Percentiles rank a stretch among this genome's conserved stretches.
phyloP scores from a whole-genome alignment of 1,140 invertebrate genomes.

The Pseudomyrmex concolor region DNA sequence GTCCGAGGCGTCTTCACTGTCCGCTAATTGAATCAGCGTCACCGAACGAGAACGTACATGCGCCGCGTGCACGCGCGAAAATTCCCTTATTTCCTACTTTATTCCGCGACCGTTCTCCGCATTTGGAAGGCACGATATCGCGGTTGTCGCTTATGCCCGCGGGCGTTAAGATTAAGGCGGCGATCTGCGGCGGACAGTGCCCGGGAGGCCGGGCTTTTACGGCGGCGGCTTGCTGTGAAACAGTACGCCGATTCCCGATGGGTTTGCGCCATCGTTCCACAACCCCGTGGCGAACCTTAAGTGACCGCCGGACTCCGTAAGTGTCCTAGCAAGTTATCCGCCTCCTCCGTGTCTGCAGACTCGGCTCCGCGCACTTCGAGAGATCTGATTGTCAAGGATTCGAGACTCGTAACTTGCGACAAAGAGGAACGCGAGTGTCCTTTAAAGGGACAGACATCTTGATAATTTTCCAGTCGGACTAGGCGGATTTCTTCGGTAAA shows the following conservation, averaged over 20 bases:
- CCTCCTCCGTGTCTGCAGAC: slow-evolving; percentile 43
- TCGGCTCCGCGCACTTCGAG: not conserved
- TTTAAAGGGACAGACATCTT: not conserved
- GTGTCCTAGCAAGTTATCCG: slow-evolving; percentile 62
- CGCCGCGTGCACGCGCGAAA: not conserved
- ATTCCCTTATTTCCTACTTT: slow-evolving; percentile 38
- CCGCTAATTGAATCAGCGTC: slow-evolving; percentile 51
- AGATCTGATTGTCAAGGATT: not conserved
- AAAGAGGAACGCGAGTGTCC: not conserved
- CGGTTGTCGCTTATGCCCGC: slow-evolving; percentile 59
- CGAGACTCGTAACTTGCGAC: not conserved
- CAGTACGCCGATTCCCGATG: slow-evolving; percentile 68
- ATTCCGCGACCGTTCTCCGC: slow-evolving; percentile 1
- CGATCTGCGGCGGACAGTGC: slow-evolving; percentile 49
- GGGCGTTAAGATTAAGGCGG: slow-evolving; percentile 69
- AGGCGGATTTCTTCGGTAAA: too few relatives aligned
- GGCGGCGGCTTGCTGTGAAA: slow-evolving; percentile 73
- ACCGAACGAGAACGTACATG: not conserved
- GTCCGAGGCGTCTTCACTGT: slow-evolving; percentile 41
- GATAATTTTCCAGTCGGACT: not conserved
- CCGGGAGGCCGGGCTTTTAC: slow-evolving; percentile 56
- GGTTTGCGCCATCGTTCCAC: slow-evolving; percentile 61
- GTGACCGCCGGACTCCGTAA: slow-evolving; percentile 60
- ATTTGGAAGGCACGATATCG: slow-evolving; percentile 46
- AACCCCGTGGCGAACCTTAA: slow-evolving; percentile 69